Base-by-base conservation (phyloP, 2,113 vertebrate genomes). In the Cepphus grylle region DNA sequence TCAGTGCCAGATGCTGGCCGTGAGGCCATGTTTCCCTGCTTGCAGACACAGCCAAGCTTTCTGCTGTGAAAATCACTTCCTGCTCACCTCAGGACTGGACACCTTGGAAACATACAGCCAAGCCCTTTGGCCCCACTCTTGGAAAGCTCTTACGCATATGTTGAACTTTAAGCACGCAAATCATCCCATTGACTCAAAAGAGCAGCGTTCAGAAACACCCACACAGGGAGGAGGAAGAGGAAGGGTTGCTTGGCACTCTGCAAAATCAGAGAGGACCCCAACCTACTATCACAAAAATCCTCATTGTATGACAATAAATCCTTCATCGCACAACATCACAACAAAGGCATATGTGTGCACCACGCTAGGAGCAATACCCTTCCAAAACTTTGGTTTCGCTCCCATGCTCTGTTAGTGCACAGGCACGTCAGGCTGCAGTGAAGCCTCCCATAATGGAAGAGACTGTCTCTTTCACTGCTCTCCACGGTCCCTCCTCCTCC, bases 321-420 rank as follows among this genome's bases (percentile, higher is more conserved):
- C 30, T 67, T 55, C 45, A 36, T 29, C 15, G 36, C 42, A 16
- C 66, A 47, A 5, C 38, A 66, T n/a, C 45, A 53, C 61, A 71
- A 32, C 11, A 47, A 59, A 66, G 47, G 30, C 15, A 14, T 7
- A 32, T 0, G 15, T 1, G 40, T 0, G 1, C 32, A 27, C 29
- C 34, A 32, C 40, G 23, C 55, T 20, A 30, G 62, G 36, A 76
- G 42, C 38, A 80, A 55, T 4, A 42, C 13, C 20, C 23, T 62
- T 26, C 66, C 25, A 15, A n/a, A 73, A 11, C 42, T 20, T 4
- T 16, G 40, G n/a, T 53, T 11, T 66, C 22, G 6, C 47, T 38
- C 38, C 40, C 32, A 5, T 20, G 15, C 17, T n/a, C 29, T 25
- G 23, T 21, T 7, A 30, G 63, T 2, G 21, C 45, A 32, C 21